Conservation (phyloP, 92 coral and sea anemone species). For the Palythoa grandis region DNA sequence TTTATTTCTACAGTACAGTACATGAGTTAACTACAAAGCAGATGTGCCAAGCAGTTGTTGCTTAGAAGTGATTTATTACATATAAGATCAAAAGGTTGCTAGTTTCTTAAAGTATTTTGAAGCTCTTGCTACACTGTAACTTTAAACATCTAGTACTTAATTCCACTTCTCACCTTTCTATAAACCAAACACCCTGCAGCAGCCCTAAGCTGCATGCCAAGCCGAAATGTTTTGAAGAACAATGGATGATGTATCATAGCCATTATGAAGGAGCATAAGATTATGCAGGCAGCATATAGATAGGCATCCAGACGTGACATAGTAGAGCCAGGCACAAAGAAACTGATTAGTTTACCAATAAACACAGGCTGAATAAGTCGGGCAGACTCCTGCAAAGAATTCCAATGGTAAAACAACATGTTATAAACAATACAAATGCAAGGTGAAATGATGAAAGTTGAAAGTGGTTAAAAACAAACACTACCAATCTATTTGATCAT, state of each 20-base stretch:
- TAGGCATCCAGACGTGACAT: conserved; percentile 71
- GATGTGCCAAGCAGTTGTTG: too few species aligned
- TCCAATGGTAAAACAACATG: not conserved
- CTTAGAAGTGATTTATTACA: too few species aligned
- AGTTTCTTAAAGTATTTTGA: not conserved
- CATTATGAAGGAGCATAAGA: conserved; percentile 50
- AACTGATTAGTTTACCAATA: conserved; percentile 83
- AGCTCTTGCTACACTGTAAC: not conserved
- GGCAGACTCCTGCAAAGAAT: conserved; percentile 59
- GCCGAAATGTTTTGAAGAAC: conserved; percentile 70
- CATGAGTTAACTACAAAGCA: too few species aligned
- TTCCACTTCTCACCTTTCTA: conserved; percentile 73
- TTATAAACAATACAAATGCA: too few species aligned
- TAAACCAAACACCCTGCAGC: conserved; percentile 79
- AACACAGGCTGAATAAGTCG: conserved; percentile 72
- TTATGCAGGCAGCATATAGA: conserved; percentile 60
- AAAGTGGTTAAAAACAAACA: too few species aligned
- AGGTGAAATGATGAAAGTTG: too few species aligned
- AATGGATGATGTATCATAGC: conserved; percentile 74
- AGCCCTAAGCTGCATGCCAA: conserved; percentile 79
- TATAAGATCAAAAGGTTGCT: not conserved
- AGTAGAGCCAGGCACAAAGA: conserved; percentile 73
- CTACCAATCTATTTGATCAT: too few species aligned
- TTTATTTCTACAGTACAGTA: too few species aligned
- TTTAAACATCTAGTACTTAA: not conserved